These are phyloP conservation scores for Acleris cristana DNA, from an alignment of 2,888 invertebrate species.

Conservation along the genomic window DNA sequence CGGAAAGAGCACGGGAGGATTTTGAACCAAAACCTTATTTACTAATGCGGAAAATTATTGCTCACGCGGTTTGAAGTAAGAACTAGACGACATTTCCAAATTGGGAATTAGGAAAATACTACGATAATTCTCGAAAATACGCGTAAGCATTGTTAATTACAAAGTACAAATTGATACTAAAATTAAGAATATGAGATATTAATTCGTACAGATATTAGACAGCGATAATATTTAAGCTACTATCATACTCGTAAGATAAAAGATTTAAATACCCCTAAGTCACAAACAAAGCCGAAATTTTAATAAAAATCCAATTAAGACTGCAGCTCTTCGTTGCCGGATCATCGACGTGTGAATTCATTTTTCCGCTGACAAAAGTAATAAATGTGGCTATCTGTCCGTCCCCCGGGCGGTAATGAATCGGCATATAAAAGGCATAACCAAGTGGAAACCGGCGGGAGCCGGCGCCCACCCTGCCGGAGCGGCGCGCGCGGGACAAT, in stretches of 20 bases:
- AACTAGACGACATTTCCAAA: no score
- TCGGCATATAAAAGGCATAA: constrained; percentile 82
- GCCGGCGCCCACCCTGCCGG: constrained; percentile 46
- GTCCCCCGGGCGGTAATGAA: constrained; percentile 77
- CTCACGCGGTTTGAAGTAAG: no score
- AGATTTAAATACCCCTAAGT: neutral
- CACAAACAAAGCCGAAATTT: neutral
- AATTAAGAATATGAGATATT: no score
- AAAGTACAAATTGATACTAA: no score
- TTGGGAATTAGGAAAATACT: no score
- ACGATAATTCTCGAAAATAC: no score
- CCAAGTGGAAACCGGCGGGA: constrained; percentile 74
- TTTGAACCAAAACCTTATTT: no score
- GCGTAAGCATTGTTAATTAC: no score
- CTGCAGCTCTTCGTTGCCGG: neutral
- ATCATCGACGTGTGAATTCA: constrained; percentile 72
- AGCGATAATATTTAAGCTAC: neutral
- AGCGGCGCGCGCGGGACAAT: constrained; percentile 33
- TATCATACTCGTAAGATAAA: neutral
- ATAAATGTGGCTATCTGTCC: constrained; percentile 81
- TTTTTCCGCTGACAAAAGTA: constrained; percentile 83
- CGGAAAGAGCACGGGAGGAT: no score
- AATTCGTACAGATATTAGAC: no score
- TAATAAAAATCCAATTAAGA: neutral
- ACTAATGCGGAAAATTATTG: no score